Percentiles rank a stretch among this genome's conserved stretches.
phyloP scores from a whole-genome alignment of 2,888 invertebrate genomes.

The Fabriciana adippe region DNA sequence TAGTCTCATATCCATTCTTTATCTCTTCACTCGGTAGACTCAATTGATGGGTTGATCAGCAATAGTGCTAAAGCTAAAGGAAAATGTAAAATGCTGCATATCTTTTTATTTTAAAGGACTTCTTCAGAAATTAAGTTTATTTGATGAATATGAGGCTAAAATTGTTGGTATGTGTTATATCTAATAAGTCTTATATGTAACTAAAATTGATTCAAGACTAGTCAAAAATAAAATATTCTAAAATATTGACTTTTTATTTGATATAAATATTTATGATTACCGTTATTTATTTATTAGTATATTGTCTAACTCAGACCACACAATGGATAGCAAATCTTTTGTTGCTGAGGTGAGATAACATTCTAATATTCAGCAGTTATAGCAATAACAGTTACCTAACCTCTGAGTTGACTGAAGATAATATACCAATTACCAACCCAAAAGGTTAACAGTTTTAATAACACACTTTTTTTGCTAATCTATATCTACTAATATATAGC shows the following conservation, averaged over 20 bases:
- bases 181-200: constrained; percentile 40
- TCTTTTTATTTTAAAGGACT: not conserved
- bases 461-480: no score
- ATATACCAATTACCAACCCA: no score
- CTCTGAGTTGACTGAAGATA: no score
- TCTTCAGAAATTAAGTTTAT: not conserved
- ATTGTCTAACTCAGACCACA: not conserved
- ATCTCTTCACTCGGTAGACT: no score
- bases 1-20: constrained; percentile 17
- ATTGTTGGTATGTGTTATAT: constrained; percentile 20
- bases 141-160: constrained; percentile 28
- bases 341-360: no score
- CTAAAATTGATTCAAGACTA: constrained; percentile 65
- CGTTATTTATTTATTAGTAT: not conserved
- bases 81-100: not conserved
- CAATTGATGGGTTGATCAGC: not conserved
- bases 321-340: no score
- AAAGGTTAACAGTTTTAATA: no score
- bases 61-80: not conserved
- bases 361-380: no score
- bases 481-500: no score
- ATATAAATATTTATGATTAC: no score
- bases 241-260: constrained; percentile 38
- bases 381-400: no score
- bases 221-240: constrained; percentile 60